Evolutionary conservation across 2,888 invertebrate genomes (phyloP).

Genomic region (Polydrusus tereticollis): DNA sequence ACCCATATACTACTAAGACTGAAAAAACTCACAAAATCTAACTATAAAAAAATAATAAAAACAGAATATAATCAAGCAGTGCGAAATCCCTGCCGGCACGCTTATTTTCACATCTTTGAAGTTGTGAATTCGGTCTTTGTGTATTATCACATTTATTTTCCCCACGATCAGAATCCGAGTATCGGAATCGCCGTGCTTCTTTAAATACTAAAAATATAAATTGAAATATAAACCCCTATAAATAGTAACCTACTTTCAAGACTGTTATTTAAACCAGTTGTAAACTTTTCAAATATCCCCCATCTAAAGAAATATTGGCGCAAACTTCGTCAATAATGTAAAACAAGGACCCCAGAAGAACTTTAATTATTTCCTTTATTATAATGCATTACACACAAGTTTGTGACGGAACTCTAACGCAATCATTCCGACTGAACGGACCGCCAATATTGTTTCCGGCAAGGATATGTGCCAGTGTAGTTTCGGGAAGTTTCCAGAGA

Average conservation of each 20-base stretch:
- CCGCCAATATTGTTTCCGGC: constrained; percentile 48
- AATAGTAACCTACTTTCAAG: neutral
- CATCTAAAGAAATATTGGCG: constrained; percentile 6
- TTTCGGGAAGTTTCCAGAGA: constrained; percentile 45
- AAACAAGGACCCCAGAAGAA: constrained; percentile 23
- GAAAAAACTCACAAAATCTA: too few species aligned
- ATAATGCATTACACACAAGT: constrained; percentile 45
- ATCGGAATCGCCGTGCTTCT: too few species aligned
- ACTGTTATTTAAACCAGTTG: neutral
- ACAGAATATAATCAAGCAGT: too few species aligned
- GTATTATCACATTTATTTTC: too few species aligned
- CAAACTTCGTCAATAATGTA: constrained; percentile 20
- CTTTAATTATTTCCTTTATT: constrained; percentile 43
- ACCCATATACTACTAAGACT: too few species aligned
- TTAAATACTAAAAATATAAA: neutral
- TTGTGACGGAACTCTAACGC: constrained; percentile 38
- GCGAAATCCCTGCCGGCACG: too few species aligned
- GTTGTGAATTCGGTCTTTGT: too few species aligned
- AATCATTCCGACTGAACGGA: constrained; percentile 49
- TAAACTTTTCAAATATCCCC: constrained; percentile 2
- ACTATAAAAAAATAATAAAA: too few species aligned
- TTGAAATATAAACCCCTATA: neutral
- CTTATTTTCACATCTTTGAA: too few species aligned
- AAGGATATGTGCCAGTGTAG: constrained; percentile 47
- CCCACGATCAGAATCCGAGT: too few species aligned